phyloP scores from a whole-genome alignment of 2,797 vertebrate species.

The Vultur gryphus region DNA sequence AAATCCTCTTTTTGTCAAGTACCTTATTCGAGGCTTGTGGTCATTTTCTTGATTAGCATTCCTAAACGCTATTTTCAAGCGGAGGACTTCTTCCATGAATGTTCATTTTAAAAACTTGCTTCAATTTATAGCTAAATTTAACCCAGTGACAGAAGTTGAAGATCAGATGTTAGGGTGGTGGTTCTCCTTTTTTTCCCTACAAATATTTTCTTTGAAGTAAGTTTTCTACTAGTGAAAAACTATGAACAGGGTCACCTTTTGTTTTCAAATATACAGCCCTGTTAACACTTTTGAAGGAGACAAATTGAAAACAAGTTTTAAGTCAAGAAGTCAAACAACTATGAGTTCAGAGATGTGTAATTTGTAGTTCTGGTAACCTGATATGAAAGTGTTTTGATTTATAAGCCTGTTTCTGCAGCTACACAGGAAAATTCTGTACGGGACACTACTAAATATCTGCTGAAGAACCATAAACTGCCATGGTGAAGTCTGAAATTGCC shows the following conservation, averaged over 20 bases:
- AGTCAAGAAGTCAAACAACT: neutral
- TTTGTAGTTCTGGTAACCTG: neutral
- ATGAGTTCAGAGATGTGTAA: neutral
- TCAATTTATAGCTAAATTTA: neutral
- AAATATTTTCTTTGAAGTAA: neutral
- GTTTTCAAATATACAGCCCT: neutral
- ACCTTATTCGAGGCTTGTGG: neutral
- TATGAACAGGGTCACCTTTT: neutral
- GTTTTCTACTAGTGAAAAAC: neutral
- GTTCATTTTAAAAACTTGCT: neutral
- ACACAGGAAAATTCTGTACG: neutral
- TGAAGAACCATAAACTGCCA: neutral
- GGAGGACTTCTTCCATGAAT: neutral
- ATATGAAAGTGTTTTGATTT: neutral
- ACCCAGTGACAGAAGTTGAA: neutral
- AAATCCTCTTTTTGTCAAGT: neutral
- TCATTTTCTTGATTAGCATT: neutral
- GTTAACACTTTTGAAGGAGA: neutral
- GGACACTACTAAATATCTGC: neutral
- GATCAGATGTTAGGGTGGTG: neutral
- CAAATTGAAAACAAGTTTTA: neutral
- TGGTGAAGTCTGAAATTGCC: neutral
- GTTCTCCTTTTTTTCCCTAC: neutral
- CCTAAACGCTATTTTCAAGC: neutral
- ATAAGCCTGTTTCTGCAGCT: neutral